These are phyloP conservation scores for Drosophila kuntzei DNA, from an alignment of 2,888 invertebrate species.

Conservation along the genomic window DNA sequence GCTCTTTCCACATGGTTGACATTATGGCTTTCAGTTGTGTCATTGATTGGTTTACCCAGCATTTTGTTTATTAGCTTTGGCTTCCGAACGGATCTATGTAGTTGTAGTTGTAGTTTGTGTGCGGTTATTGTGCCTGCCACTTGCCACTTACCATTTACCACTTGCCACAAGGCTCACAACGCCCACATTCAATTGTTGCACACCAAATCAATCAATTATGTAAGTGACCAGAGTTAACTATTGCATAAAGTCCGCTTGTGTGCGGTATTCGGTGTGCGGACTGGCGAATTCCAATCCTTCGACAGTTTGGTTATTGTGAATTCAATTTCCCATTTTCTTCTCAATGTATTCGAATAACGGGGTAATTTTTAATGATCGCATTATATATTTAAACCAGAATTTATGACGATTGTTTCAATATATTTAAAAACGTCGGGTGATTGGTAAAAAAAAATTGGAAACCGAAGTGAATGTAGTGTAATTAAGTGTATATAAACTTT, in stretches of 20 bases:
- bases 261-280: not conserved
- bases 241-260: slow-evolving; percentile 37
- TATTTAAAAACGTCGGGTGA: too few relatives aligned
- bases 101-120: slow-evolving; percentile 37
- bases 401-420: too few relatives aligned
- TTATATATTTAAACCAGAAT: too few relatives aligned
- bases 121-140: slow-evolving; percentile 42
- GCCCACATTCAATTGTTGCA: slow-evolving; percentile 66
- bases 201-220: slow-evolving; percentile 74
- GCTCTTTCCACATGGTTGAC: slow-evolving; percentile 64
- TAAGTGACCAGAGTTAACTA: slow-evolving; percentile 57
- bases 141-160: slow-evolving; percentile 41
- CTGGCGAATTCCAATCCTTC: not conserved
- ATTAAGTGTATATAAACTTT: too few relatives aligned
- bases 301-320: not conserved
- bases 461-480: too few relatives aligned
- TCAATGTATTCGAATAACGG: not conserved
- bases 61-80: slow-evolving; percentile 73
- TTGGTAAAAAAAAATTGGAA: too few relatives aligned
- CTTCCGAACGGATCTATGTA: slow-evolving; percentile 24
- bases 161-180: slow-evolving; percentile 38
- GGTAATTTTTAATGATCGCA: not conserved
- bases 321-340: slow-evolving; percentile 1
- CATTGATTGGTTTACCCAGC: slow-evolving; percentile 78
- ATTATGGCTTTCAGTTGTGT: slow-evolving; percentile 75